These are phyloP conservation scores for Amphibalanus amphitrite DNA, from an alignment of 1,140 invertebrate species.

Conservation along the genomic window DNA sequence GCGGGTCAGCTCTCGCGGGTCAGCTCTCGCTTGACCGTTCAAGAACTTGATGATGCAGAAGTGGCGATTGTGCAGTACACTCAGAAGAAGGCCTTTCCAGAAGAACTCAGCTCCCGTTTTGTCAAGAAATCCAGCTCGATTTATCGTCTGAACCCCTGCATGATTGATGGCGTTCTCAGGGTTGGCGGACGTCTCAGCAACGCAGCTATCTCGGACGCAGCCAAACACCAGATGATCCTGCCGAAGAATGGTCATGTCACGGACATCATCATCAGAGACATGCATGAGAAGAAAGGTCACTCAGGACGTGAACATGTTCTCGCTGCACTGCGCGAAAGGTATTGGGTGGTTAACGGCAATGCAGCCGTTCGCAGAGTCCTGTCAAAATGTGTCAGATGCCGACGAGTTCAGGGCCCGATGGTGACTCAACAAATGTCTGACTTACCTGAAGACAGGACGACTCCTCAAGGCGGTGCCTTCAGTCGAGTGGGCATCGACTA, in stretches of 20 bases:
- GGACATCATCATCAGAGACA: constrained; percentile 6
- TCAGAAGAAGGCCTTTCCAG: too few relatives aligned
- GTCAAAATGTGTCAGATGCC: neutral
- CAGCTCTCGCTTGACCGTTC: constrained; percentile 3
- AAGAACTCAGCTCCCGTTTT: neutral
- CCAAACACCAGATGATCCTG: constrained; percentile 19
- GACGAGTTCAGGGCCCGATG: neutral
- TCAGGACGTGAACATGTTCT: constrained; percentile 6
- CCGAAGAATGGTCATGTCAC: constrained; percentile 11
- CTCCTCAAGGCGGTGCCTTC: constrained; percentile 11
- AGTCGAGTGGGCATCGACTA: constrained; percentile 17
- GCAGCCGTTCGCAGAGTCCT: constrained; percentile 7
- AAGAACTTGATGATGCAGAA: constrained; percentile 8
- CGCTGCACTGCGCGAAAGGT: neutral
- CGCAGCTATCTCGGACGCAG: constrained; percentile 13
- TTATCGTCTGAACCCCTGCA: neutral
- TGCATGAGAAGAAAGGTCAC: constrained; percentile 10
- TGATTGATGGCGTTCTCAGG: constrained; percentile 15
- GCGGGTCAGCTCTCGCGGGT: neutral
- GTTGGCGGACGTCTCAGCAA: constrained; percentile 19
- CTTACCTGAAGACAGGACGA: constrained; percentile 15
- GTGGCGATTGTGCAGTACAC: neutral
- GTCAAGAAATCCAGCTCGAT: neutral
- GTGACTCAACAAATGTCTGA: constrained; percentile 12
- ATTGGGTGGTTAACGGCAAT: constrained; percentile 13